Evolutionary conservation across 1,140 invertebrate genomes (phyloP).

Genomic region (Ladona fulva): DNA sequence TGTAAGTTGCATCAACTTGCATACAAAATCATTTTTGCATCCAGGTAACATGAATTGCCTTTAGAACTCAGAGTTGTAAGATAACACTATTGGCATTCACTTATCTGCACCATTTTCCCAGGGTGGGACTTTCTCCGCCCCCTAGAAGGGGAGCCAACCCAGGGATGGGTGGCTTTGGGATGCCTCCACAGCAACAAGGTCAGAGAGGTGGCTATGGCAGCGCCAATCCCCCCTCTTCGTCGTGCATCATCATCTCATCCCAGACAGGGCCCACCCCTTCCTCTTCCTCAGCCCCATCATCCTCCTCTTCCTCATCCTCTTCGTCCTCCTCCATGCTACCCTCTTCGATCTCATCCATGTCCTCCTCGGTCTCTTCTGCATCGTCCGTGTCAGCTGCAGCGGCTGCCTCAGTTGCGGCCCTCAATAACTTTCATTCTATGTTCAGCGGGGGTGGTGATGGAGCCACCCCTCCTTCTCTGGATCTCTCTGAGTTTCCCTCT

Average conservation of each 20-base stretch:
- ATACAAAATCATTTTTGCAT: not conserved
- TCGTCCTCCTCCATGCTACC: not conserved
- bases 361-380: constrained; percentile 6
- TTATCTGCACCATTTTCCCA: constrained; percentile 5
- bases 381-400: constrained; percentile 1
- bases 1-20: not conserved
- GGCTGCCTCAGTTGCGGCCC: not conserved
- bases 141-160: not conserved
- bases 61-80: not conserved
- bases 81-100: not conserved
- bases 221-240: not conserved
- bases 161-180: constrained; percentile 6
- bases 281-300: not conserved
- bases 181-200: constrained; percentile 2
- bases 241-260: constrained; percentile 7
- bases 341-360: constrained; percentile 8
- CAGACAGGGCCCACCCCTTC: not conserved
- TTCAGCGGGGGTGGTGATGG: constrained; percentile 49
- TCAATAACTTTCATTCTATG: not conserved
- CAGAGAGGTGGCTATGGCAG: constrained; percentile 1
- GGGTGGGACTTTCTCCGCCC: not conserved
- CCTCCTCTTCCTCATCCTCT: constrained; percentile 2
- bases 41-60: not conserved
- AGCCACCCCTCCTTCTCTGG: constrained; percentile 70
- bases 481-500: constrained; percentile 84